Conservation (phyloP, 2,797 vertebrate species). For the Lepidocolaptes lacrymiger region DNA sequence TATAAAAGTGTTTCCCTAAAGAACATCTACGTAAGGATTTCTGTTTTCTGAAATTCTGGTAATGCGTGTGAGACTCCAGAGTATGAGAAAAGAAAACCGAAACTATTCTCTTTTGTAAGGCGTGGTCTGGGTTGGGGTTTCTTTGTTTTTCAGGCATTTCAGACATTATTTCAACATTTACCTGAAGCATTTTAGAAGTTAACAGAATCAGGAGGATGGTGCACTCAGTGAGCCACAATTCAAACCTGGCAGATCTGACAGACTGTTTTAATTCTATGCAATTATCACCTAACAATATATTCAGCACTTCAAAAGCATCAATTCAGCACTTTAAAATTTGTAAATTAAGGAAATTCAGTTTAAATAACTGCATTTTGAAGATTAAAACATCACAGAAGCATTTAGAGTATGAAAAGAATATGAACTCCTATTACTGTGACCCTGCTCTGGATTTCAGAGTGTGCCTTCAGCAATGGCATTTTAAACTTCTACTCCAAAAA, state of each 20-base stretch:
- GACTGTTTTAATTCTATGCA: neutral
- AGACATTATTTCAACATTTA: neutral
- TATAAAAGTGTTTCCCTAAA: neutral
- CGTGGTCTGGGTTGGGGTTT: neutral
- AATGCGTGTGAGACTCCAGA: neutral
- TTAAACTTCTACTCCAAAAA: neutral
- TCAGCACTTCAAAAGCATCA: conserved; percentile 6
- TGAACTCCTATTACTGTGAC: neutral
- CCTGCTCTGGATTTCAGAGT: neutral
- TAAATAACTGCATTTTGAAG: conserved; percentile 8
- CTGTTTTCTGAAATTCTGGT: neutral
- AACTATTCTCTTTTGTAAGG: neutral
- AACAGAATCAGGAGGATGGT: neutral
- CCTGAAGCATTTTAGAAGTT: neutral
- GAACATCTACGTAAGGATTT: neutral
- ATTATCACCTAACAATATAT: conserved; percentile 7
- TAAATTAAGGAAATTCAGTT: neutral
- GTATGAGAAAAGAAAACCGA: neutral
- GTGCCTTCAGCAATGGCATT: neutral
- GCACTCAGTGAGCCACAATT: neutral
- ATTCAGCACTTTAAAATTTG: neutral
- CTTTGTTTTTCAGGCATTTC: neutral
- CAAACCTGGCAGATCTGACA: neutral
- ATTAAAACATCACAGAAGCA: neutral
- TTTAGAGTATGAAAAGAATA: neutral